Percentiles rank a stretch among this genome's conserved stretches.
Evolutionary conservation across 2,113 vertebrate species (phyloP).

Genomic region (Zosterops borbonicus): DNA sequence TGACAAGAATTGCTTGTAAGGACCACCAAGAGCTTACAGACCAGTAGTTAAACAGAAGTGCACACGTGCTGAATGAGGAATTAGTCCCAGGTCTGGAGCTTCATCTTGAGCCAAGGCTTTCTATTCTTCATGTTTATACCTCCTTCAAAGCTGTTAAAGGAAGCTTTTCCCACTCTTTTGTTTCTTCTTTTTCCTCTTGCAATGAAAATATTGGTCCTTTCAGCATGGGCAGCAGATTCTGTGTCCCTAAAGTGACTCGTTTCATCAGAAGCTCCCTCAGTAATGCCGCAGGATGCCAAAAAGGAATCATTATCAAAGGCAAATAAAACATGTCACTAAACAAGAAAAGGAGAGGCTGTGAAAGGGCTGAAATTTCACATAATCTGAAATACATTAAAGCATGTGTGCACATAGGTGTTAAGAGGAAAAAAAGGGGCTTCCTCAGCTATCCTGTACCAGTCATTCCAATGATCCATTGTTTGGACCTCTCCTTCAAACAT

Average conservation of each 20-base stretch:
- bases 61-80: background rate
- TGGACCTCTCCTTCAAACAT: background rate
- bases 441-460: background rate
- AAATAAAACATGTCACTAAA: background rate
- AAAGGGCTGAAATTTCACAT: background rate
- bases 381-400: background rate
- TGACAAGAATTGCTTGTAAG: background rate
- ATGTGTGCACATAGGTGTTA: background rate
- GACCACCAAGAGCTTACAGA: background rate
- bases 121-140: background rate
- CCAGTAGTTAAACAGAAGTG: background rate
- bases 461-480: background rate
- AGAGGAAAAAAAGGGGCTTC: background rate
- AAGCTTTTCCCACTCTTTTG: slow-evolving; percentile 14
- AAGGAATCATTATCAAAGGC: background rate
- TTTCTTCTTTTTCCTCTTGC: background rate
- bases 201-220: background rate
- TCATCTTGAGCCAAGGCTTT: background rate
- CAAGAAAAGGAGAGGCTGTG: background rate
- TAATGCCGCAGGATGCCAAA: background rate
- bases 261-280: background rate
- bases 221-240: background rate
- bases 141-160: slow-evolving; percentile 40
- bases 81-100: background rate
- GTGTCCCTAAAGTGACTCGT: background rate